These are phyloP conservation scores for Semnornis frantzii DNA, from an alignment of 2,113 vertebrate species.

Conservation along the genomic window DNA sequence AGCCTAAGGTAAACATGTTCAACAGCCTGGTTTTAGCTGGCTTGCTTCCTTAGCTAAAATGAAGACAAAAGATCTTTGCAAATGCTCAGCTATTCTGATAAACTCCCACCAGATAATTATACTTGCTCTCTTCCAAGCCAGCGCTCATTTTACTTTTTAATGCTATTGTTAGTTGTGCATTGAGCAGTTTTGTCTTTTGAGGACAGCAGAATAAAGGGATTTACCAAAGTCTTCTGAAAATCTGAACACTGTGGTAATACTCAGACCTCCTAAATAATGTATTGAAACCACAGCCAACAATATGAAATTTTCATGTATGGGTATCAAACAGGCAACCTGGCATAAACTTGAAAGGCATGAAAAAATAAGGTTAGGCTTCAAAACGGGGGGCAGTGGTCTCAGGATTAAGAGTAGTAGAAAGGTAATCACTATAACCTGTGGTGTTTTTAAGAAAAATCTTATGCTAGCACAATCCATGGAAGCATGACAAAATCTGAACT, in stretches of 20 bases:
- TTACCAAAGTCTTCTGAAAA: conserved; percentile 68
- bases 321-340: conserved; percentile 61
- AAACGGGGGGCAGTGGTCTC: conserved; percentile 32
- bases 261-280: conserved; percentile 79
- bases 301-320: conserved; percentile 82
- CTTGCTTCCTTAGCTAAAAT: not conserved
- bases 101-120: conserved; percentile 4
- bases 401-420: conserved; percentile 22
- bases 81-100: conserved; percentile 21
- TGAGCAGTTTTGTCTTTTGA: conserved; percentile 40
- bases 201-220: conserved; percentile 56
- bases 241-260: conserved; percentile 58
- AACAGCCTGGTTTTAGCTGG: not conserved
- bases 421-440: not conserved
- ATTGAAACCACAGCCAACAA: conserved; percentile 72
- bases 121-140: conserved; percentile 32
- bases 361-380: conserved; percentile 69
- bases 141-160: conserved; percentile 26
- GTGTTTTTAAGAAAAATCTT: not conserved
- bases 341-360: conserved; percentile 67
- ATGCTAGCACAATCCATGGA: not conserved
- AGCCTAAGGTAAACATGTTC: conserved; percentile 18
- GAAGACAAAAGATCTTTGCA: not conserved
- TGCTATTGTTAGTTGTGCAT: not conserved
- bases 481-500: not conserved